These are phyloP conservation scores for Ramphastos sulfuratus DNA, from an alignment of 2,113 vertebrate genomes.

Conservation along the genomic window DNA sequence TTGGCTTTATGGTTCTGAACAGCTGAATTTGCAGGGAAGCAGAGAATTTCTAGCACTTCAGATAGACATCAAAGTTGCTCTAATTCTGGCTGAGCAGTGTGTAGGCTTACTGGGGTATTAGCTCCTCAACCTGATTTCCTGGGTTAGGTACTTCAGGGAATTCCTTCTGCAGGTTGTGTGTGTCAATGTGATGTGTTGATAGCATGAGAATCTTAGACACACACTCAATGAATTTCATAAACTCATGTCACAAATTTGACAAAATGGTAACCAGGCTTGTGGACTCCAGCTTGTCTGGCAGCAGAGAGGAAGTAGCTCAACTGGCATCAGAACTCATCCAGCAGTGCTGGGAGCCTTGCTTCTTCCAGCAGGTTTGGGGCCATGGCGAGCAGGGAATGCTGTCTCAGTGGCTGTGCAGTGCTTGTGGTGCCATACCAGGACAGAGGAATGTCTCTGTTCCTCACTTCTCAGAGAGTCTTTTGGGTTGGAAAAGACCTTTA, in stretches of 20 bases:
- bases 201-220: background rate
- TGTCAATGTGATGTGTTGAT: background rate
- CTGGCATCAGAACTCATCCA: background rate
- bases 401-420: background rate
- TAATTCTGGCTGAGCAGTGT: background rate
- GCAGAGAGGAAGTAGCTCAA: background rate
- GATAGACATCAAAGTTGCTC: background rate
- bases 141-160: background rate
- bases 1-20: background rate
- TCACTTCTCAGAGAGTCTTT: background rate
- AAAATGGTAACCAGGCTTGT: background rate
- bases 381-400: background rate
- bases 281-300: background rate
- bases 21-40: background rate
- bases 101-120: background rate
- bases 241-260: background rate
- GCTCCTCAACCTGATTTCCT: background rate
- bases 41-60: background rate
- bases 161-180: background rate
- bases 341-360: background rate
- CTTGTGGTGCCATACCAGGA: background rate
- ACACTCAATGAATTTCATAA: background rate
- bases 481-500: too few relatives aligned
- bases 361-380: background rate
- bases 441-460: background rate